These are phyloP conservation scores for Crepidodera aurea DNA, from an alignment of 2,888 invertebrate genomes.

Conservation along the genomic window DNA sequence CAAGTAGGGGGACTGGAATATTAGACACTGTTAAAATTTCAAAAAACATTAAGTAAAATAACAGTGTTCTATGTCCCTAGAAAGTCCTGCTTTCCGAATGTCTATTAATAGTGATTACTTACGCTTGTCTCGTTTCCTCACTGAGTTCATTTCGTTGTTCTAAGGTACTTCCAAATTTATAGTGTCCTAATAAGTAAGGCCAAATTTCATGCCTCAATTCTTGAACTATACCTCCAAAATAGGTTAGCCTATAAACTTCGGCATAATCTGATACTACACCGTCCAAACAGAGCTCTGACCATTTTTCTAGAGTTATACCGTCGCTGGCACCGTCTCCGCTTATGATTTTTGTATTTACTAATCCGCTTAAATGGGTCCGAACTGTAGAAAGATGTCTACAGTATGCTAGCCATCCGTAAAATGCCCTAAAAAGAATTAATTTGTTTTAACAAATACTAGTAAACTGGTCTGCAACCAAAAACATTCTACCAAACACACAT, in stretches of 20 bases:
- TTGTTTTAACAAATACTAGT: too few relatives aligned
- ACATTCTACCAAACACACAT: too few relatives aligned
- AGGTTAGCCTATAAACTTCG: slow-evolving; percentile 84
- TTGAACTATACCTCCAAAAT: slow-evolving; percentile 86
- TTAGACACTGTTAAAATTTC: too few relatives aligned
- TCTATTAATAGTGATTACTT: too few relatives aligned
- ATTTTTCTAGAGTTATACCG: slow-evolving; percentile 75
- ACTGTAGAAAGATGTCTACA: slow-evolving; percentile 93
- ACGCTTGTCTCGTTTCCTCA: slow-evolving; percentile 70
- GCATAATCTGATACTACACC: slow-evolving; percentile 70
- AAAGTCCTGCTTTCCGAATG: too few relatives aligned
- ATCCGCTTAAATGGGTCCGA: slow-evolving; percentile 87
- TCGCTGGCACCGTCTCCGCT: slow-evolving; percentile 71
- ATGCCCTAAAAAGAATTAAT: slow-evolving; percentile 68
- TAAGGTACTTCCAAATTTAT: slow-evolving; percentile 77
- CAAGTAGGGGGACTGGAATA: too few relatives aligned
- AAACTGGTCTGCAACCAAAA: too few relatives aligned
- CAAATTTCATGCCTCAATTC: slow-evolving; percentile 82
- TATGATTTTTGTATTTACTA: slow-evolving; percentile 80
- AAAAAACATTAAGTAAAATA: too few relatives aligned
- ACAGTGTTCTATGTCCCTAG: too few relatives aligned
- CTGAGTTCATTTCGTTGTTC: slow-evolving; percentile 74
- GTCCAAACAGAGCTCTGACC: slow-evolving; percentile 73
- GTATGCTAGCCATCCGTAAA: slow-evolving; percentile 96
- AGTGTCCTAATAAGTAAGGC: slow-evolving; percentile 90